Conservation (phyloP, 30 jellyfish, hydroid and myxozoan species). For the Hydractinia echinata region DNA sequence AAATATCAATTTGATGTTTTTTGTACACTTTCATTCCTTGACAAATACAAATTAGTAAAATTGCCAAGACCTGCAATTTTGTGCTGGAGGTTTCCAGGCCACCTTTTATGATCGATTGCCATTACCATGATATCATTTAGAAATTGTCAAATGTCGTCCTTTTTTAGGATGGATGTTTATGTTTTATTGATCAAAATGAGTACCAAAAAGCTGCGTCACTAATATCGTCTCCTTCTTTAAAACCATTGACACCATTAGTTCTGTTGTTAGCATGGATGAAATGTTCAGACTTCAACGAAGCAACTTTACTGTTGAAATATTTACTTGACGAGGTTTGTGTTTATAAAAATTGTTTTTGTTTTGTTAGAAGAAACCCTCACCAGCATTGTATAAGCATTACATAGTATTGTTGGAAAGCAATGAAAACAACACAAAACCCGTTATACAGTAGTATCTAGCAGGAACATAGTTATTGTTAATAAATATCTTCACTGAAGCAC, state of each 20-base stretch:
- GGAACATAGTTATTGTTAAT: too few relatives aligned
- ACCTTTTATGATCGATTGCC: background rate
- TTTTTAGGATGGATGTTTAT: conserved; percentile 53
- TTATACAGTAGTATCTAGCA: too few relatives aligned
- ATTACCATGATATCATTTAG: background rate
- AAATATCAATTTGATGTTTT: too few relatives aligned
- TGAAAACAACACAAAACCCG: too few relatives aligned
- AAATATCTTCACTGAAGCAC: too few relatives aligned
- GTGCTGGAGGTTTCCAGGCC: background rate
- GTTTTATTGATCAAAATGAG: conserved; percentile 17
- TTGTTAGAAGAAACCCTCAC: background rate
- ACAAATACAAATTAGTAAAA: too few relatives aligned
- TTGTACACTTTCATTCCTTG: too few relatives aligned
- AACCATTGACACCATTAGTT: conserved; percentile 52
- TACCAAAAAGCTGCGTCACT: conserved; percentile 28
- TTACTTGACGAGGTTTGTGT: conserved; percentile 10
- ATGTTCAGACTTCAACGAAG: conserved; percentile 52
- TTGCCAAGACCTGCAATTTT: too few relatives aligned
- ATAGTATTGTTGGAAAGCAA: too few relatives aligned
- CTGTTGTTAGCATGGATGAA: conserved; percentile 66
- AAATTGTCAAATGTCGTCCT: background rate
- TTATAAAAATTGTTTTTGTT: background rate
- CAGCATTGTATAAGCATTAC: too few relatives aligned
- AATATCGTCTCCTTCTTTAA: conserved; percentile 39
- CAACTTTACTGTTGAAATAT: conserved; percentile 26